A percentile compares a stretch with the other conserved stretches of the same genome.
Evolutionary conservation across 1,140 invertebrate genomes (phyloP).

Genomic region (Apolygus lucorum): DNA sequence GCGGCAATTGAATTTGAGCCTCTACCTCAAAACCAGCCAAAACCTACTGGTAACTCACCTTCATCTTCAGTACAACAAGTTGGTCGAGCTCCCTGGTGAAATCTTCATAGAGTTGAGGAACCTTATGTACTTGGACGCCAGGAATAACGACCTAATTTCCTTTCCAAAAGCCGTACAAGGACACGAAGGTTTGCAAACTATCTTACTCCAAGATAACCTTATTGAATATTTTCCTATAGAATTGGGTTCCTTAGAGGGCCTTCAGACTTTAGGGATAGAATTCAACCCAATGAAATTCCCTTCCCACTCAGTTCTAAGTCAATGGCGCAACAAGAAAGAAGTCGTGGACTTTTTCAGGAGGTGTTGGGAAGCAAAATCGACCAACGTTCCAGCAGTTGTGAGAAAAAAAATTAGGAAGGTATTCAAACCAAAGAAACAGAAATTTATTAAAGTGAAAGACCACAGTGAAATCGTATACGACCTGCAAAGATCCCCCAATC

Average conservation of each 20-base stretch:
- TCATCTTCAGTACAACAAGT: constrained; percentile 3
- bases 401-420: not conserved
- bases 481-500: not conserved
- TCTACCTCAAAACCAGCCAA: not conserved
- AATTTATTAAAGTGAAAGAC: not conserved
- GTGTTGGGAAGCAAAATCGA: not conserved
- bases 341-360: not conserved
- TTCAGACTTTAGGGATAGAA: not conserved
- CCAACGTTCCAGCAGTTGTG: not conserved
- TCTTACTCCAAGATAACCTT: not conserved
- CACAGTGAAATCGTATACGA: not conserved
- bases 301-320: not conserved
- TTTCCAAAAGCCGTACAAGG: not conserved
- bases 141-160: not conserved
- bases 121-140: constrained; percentile 1
- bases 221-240: constrained; percentile 1
- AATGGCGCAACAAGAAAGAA: not conserved
- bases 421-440: not conserved
- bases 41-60: not conserved
- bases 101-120: not conserved
- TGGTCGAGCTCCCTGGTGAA: not conserved
- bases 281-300: not conserved
- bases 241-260: not conserved
- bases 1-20: not conserved
- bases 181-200: not conserved